Base-by-base conservation (phyloP, 2,113 vertebrate genomes). In the Hippocampus barbouri region DNA sequence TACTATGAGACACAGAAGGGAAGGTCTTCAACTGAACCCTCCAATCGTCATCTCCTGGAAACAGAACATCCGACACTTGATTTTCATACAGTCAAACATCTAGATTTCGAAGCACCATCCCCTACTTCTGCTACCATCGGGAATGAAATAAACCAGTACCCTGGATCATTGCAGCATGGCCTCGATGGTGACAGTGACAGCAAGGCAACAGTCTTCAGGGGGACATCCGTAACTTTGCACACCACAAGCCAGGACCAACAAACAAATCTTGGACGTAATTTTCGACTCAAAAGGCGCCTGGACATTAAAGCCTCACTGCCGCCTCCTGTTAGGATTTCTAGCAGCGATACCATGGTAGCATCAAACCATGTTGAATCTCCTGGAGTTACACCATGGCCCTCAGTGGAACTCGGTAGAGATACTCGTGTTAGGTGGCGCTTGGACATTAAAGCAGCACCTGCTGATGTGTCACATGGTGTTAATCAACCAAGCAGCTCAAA, bases 401-500 rank as follows among this genome's bases (percentile, higher is more conserved):
- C 21, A 5, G 47, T 68, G 16, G 66, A 68, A 9, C 49, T 54
- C 27, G 47, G 34, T n/a, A 11, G 21, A 30, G 20, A 27, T 20
- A 54, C 25, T 51, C 66, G 18, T 9, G 9, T 68, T 9, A 68
- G 23, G 25, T 15, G 45, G 47, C 23, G 66, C 16, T 30, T 53
- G 43, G 63, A 66, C 41, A 43, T 66, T 15, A 66, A 23, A 66
- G 38, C 11, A 43, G 43, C 23, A 25, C 5, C 64, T 25, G 45
- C 9, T 25, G 40, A 47, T 20, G 49, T 51, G 49, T 51, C 49
- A 51, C 16, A 5, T 21, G 49, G 7, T 7, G 7, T 51, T 25
- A 43, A 57, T 5, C 63, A 40, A 71, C 70, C 66, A 63, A 73
- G 49, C 63, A 70, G 66, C 40, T 80, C 73, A 53, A 68, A 71